A percentile compares a stretch with the other conserved stretches of the same genome.
phyloP scores from a whole-genome alignment of 2,888 invertebrate species.

The Andrena camellia region DNA sequence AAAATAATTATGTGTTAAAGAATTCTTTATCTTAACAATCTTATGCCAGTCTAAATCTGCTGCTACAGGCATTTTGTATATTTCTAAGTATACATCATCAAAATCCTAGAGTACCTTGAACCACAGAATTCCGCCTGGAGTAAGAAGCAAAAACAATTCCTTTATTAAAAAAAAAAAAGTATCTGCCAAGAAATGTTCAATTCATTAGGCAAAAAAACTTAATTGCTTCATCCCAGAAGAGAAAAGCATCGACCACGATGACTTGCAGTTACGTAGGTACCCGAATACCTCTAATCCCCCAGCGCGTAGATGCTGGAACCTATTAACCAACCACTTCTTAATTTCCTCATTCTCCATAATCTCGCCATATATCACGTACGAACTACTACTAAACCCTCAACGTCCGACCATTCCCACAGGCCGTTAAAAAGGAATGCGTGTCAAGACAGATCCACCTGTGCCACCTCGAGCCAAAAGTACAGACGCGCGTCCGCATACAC shows the following conservation, averaged over 20 bases:
- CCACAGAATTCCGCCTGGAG: too few relatives aligned
- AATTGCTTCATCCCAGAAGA: conserved; percentile 3
- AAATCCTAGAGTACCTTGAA: too few relatives aligned
- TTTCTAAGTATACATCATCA: too few relatives aligned
- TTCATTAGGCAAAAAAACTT: conserved; percentile 2
- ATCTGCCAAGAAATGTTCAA: too few relatives aligned
- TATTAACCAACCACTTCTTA: conserved; percentile 7
- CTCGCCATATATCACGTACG: conserved; percentile 6
- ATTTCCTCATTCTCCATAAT: conserved; percentile 7
- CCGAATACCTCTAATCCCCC: neutral
- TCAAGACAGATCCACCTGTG: conserved; percentile 7
- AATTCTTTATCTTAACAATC: too few relatives aligned
- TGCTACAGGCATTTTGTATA: too few relatives aligned
- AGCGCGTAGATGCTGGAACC: neutral
- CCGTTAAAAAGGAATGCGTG: neutral
- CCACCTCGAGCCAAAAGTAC: conserved; percentile 3
- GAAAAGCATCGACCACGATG: neutral
- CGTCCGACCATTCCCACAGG: conserved; percentile 11
- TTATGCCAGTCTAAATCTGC: too few relatives aligned
- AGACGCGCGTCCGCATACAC: neutral
- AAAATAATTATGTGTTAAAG: too few relatives aligned
- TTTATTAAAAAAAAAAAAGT: too few relatives aligned
- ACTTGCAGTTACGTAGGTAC: neutral
- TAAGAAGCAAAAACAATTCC: too few relatives aligned
- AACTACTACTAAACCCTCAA: conserved; percentile 2